phyloP scores from a whole-genome alignment of 2,113 vertebrate genomes.

The Vicugna pacos region DNA sequence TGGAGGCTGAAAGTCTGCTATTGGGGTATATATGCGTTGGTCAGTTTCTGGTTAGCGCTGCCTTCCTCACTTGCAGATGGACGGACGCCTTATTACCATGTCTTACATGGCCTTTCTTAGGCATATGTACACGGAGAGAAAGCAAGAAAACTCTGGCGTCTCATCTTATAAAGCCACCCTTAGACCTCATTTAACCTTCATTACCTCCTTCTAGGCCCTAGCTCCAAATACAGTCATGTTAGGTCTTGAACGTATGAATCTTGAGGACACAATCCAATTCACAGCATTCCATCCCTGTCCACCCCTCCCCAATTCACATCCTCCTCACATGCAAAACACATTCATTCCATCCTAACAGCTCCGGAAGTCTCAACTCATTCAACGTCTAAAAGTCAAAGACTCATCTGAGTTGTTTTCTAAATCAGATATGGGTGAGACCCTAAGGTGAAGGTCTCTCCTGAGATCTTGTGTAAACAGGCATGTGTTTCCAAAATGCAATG shows the following conservation, averaged over 20 bases:
- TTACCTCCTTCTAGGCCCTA: not conserved
- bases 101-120: not conserved
- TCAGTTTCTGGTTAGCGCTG: not conserved
- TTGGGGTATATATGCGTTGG: not conserved
- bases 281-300: not conserved
- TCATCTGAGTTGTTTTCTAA: not conserved
- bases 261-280: not conserved
- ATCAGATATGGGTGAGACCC: not conserved
- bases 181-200: not conserved
- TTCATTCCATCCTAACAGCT: not conserved
- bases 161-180: not conserved
- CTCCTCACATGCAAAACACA: not conserved
- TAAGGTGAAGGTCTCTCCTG: not conserved
- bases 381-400: not conserved
- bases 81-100: rapidly evolving
- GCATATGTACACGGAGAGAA: rapidly evolving
- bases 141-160: not conserved
- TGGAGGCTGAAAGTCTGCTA: not conserved
- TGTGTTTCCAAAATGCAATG: not conserved
- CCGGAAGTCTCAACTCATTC: not conserved
- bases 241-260: not conserved
- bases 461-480: not conserved
- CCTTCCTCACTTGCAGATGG: not conserved
- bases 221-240: not conserved
- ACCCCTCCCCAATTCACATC: not conserved